A percentile compares a stretch with the other conserved stretches of the same genome.
Conservation (phyloP, 53 echinoderm and acorn worm genomes). For the Astropecten irregularis region DNA sequence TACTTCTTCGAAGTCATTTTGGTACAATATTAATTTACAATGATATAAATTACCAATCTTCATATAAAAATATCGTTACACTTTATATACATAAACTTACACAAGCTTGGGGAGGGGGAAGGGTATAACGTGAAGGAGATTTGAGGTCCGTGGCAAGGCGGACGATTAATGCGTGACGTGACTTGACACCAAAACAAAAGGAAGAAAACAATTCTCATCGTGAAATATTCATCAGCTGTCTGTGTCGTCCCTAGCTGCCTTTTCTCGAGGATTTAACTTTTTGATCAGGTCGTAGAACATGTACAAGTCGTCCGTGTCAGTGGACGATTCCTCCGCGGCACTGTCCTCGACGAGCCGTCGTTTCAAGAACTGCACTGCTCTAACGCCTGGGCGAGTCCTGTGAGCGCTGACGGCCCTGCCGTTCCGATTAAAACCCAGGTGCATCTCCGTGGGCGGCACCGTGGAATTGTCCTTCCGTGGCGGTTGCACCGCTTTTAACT, state of each 20-base stretch:
- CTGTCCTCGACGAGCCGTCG: slow-evolving; percentile 39
- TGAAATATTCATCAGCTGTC: slow-evolving; percentile 64
- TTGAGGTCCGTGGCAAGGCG: slow-evolving; percentile 49
- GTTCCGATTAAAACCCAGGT: slow-evolving; percentile 64
- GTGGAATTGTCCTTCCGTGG: no score
- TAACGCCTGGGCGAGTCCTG: slow-evolving; percentile 45
- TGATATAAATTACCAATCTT: slow-evolving; percentile 94
- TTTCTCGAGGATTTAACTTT: background rate
- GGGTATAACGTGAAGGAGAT: background rate
- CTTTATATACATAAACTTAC: slow-evolving; percentile 76
- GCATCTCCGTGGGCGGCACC: slow-evolving; percentile 64
- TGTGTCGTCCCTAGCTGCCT: slow-evolving; percentile 6
- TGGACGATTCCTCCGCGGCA: background rate
- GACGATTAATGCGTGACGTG: slow-evolving; percentile 45
- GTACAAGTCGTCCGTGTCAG: background rate
- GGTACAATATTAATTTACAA: slow-evolving; percentile 91
- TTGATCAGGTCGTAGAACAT: background rate
- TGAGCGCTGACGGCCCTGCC: slow-evolving; percentile 55
- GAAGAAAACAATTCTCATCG: no score
- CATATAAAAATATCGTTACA: slow-evolving; percentile 93
- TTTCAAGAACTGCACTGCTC: slow-evolving; percentile 68
- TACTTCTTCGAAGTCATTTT: slow-evolving; percentile 93
- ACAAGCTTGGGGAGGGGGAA: slow-evolving; percentile 42
- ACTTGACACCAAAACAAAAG: background rate
- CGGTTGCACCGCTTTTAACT: slow-evolving; percentile 52